These are phyloP conservation scores for Lasioglossum baleicum DNA, from an alignment of 1,140 invertebrate genomes.

Conservation along the genomic window DNA sequence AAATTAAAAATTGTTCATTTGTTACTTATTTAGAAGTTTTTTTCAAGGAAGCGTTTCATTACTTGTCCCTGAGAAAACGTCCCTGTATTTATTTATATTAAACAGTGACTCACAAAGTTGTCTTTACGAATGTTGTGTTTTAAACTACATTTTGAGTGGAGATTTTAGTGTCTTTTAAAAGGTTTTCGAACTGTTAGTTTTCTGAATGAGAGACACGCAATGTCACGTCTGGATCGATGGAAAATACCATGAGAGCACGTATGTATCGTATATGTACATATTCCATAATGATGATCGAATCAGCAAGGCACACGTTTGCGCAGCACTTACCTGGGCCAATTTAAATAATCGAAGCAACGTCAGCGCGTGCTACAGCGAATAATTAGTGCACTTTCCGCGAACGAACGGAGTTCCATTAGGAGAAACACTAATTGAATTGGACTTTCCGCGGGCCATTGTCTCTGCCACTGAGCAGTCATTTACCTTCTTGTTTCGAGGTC, in stretches of 20 bases:
- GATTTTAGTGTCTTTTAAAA: background rate
- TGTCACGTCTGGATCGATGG: no score
- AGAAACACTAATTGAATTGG: slow-evolving; percentile 27
- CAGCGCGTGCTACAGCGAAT: background rate
- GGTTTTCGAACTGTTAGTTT: no score
- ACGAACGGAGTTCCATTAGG: slow-evolving; percentile 1
- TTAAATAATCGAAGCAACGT: background rate
- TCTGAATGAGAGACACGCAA: no score
- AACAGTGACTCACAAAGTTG: no score
- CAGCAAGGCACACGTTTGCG: background rate
- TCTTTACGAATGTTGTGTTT: no score
- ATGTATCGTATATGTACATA: background rate
- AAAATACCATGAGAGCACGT: no score
- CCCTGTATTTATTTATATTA: no score
- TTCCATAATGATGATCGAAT: background rate
- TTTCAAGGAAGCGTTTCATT: no score
- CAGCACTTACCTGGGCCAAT: slow-evolving; percentile 4
- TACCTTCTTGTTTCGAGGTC: background rate
- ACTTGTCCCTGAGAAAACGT: no score
- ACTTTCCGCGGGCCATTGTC: background rate
- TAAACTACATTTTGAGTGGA: no score
- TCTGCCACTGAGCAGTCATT: background rate
- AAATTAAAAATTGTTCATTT: no score
- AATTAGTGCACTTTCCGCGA: slow-evolving; percentile 20
- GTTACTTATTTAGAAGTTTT: no score